Percentiles rank a stretch among this genome's conserved stretches.
phyloP scores from a whole-genome alignment of 2,797 vertebrate genomes.

The Echiichthys vipera region DNA sequence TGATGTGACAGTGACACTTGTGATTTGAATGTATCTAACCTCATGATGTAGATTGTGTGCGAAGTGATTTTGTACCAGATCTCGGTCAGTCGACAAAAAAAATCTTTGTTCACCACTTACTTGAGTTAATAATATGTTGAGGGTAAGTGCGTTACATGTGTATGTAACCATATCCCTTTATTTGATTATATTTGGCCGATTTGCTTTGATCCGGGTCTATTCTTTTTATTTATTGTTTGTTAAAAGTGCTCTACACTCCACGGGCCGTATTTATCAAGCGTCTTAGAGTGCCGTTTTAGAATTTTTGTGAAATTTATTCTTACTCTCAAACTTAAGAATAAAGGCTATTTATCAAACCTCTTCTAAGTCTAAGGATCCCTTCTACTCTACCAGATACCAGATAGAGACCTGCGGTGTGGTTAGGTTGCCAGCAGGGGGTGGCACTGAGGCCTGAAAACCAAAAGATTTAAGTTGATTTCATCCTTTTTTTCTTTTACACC shows the following conservation, averaged over 20 bases:
- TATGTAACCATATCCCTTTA: constrained; percentile 6
- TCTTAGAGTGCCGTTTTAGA: too few relatives aligned
- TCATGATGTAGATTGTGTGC: constrained; percentile 30
- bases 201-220: constrained; percentile 13
- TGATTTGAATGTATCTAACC: constrained; percentile 62
- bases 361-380: too few relatives aligned
- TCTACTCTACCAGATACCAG: too few relatives aligned
- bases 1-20: constrained; percentile 40
- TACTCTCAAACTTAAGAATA: too few relatives aligned
- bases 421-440: too few relatives aligned
- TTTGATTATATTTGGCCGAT: constrained; percentile 15
- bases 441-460: too few relatives aligned
- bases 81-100: constrained; percentile 25
- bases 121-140: background rate
- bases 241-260: background rate
- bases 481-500: too few relatives aligned
- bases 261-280: too few relatives aligned
- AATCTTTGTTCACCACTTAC: background rate
- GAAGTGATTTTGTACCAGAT: constrained; percentile 35
- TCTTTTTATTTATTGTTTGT: constrained; percentile 7
- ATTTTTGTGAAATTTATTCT: too few relatives aligned
- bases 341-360: too few relatives aligned
- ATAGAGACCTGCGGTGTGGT: too few relatives aligned
- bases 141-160: background rate
- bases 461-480: too few relatives aligned